Evolutionary conservation across 2,888 invertebrate genomes (phyloP).

Genomic region (Odontocerum albicorne): DNA sequence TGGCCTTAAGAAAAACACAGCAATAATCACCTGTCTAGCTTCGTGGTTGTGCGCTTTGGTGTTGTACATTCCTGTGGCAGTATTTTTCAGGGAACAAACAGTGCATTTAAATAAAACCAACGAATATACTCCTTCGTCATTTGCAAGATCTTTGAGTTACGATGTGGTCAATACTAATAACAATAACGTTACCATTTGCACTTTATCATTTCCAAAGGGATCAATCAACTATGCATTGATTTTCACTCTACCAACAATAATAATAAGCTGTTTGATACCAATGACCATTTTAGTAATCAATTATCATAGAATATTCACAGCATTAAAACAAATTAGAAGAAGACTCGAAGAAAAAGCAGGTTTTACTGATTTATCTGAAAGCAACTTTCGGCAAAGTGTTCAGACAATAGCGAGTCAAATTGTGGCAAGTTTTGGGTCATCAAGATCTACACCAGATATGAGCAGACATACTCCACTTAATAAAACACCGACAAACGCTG

Average conservation of each 20-base stretch:
- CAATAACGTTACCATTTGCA: conserved; percentile 46
- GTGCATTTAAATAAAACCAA: conserved; percentile 38
- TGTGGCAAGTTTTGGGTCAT: conserved; percentile 50
- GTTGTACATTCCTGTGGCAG: conserved; percentile 53
- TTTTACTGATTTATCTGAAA: conserved; percentile 37
- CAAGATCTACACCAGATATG: conserved; percentile 45
- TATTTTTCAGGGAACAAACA: conserved; percentile 52
- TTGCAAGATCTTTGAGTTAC: not conserved
- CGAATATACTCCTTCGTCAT: not conserved
- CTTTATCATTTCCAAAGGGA: conserved; percentile 55
- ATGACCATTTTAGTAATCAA: conserved; percentile 57
- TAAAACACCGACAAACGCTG: conserved; percentile 11
- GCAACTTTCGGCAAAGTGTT: conserved; percentile 48
- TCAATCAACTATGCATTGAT: conserved; percentile 51
- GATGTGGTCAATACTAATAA: not conserved
- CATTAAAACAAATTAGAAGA: conserved; percentile 26
- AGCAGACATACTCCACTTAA: conserved; percentile 12
- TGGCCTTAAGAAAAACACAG: conserved; percentile 49
- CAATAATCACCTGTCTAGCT: conserved; percentile 46
- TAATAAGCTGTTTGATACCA: conserved; percentile 55
- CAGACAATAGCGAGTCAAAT: conserved; percentile 45
- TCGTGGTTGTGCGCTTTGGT: conserved; percentile 55
- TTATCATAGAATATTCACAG: conserved; percentile 58
- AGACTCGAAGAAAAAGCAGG: conserved; percentile 32
- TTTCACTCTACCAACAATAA: conserved; percentile 53